Evolutionary conservation across 2,797 vertebrate species (phyloP).

Genomic region (Bovichtus variegatus): DNA sequence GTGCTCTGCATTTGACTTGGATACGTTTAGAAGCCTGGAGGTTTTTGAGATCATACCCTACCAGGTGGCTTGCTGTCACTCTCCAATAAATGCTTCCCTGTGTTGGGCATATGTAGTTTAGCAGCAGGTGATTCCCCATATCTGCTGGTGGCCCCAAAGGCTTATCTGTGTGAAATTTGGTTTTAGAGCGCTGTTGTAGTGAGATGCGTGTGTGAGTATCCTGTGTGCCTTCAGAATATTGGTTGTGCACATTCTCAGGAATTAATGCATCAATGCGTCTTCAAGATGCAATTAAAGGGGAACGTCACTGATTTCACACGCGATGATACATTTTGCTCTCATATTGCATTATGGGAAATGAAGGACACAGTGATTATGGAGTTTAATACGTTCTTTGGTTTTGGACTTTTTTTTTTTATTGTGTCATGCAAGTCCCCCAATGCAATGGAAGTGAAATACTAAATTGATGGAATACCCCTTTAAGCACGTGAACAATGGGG

Average conservation of each 20-base stretch:
- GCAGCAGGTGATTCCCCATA: conserved; percentile 54
- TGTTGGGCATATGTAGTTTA: conserved; percentile 33
- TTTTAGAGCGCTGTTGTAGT: neutral
- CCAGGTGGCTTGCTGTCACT: conserved; percentile 26
- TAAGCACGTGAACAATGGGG: neutral
- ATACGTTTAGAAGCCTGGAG: conserved; percentile 3
- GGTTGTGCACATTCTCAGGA: neutral
- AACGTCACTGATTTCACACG: neutral
- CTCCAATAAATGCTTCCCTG: conserved; percentile 35
- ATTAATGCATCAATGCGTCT: neutral
- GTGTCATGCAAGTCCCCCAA: neutral
- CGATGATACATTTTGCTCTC: neutral
- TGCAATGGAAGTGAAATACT: neutral
- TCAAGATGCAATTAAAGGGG: conserved; percentile 1
- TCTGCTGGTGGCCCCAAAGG: conserved; percentile 2
- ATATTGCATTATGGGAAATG: conserved; percentile 5
- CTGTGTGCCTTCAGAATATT: neutral
- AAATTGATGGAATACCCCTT: neutral
- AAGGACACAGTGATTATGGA: neutral
- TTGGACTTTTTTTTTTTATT: neutral
- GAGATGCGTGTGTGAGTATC: neutral
- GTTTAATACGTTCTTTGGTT: neutral
- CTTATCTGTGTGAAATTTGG: conserved; percentile 24
- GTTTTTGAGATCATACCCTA: conserved; percentile 34
- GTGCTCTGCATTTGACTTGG: conserved; percentile 13